phyloP scores from a whole-genome alignment of 2,113 vertebrate genomes.

The cat (Felis catus) region DNA sequence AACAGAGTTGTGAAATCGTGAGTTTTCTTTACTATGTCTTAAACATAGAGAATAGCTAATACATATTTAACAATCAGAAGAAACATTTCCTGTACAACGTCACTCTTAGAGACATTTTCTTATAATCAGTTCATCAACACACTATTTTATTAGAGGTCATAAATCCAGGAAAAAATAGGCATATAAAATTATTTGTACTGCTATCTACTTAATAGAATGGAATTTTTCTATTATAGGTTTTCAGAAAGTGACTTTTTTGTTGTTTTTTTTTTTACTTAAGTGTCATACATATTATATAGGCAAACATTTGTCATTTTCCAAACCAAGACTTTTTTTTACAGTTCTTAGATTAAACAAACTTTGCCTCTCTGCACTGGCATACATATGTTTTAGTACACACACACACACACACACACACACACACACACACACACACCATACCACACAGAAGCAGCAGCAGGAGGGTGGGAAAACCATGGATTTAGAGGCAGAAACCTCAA shows the following conservation, averaged over 20 bases:
- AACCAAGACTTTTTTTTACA: neutral
- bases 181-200: neutral
- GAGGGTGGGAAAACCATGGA: neutral
- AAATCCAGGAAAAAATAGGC: neutral
- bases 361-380: neutral
- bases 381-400: neutral
- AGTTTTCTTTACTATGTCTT: constrained; percentile 9
- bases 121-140: constrained; percentile 19
- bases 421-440: neutral
- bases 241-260: neutral
- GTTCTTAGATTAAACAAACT: neutral
- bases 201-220: neutral
- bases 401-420: no score
- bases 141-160: neutral
- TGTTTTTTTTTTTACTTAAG: neutral
- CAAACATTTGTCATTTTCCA: constrained; percentile 29
- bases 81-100: neutral
- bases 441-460: neutral
- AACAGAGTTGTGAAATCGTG: neutral
- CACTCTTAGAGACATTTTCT: constrained; percentile 11
- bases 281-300: neutral
- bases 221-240: constrained; percentile 2
- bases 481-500: neutral
- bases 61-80: neutral
- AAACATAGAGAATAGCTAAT: neutral